Base-by-base conservation (phyloP, 35 echinoderm and acorn worm genomes). In the Anneissia japonica region DNA sequence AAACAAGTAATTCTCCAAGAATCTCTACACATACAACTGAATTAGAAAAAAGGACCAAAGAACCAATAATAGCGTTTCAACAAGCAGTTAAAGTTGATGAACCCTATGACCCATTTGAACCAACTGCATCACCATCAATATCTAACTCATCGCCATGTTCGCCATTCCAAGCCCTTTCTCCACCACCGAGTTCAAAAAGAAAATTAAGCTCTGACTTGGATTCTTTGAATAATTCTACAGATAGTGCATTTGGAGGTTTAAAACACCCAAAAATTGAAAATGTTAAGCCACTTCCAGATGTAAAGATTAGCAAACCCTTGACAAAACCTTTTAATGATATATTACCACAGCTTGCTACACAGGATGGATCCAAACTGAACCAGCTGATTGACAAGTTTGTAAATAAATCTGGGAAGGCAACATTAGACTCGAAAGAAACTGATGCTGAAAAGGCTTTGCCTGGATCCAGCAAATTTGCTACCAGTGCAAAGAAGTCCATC, bases 61-160 rank as follows among this genome's bases (percentile, higher is more conserved):
- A 64, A 64, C 51, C 51, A 23, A 23, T 26, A 2, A 9, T 2
- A 64, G 21, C 51, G 19, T 64, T 64, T 16, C 10, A 64, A 64
- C 51, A 64, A 64, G 7, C 51, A 7, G 40, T 45, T 64, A 64
- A 64, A 23, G 51, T 64, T 30, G 75, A 77, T 39, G 87, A 76
- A 13, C 79, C 82, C 32, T 97, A 97, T 74, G 94, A 97, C 75
- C 94, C 94, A 19, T 97, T 97, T 75, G 86, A 97, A 28, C 94
- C 94, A 0, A 97, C 94, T 23, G 94, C 88, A 23, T 97, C 94
- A 0, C 94, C 92, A 32, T 77, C 85, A 26, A 19, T 64, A 64
- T 16, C 51, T 19, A 64, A 26, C 51, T 64, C 51, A 64, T 64
- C 51, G 11, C 51, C 51, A 9, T 64, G 51, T 23, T 64, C 51